Base-by-base conservation (phyloP, 2,888 invertebrate species). In the Synanthedon vespiformis region DNA sequence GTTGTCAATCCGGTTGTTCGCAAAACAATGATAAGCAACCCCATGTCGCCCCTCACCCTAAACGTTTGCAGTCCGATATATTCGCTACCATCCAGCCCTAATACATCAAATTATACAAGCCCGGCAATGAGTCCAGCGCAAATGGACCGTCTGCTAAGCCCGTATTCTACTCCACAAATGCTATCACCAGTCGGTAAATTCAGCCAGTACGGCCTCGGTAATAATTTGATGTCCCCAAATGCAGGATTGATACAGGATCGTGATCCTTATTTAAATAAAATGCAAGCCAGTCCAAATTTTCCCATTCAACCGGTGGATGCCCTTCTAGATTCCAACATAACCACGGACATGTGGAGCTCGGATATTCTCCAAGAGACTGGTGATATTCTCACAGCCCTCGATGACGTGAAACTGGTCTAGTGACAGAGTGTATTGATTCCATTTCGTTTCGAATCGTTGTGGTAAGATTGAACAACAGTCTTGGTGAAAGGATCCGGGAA, bases 211-310 rank as follows among this genome's bases (percentile, higher is more conserved):
- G 81, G 80, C 54, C 78, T 80, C 0, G 68, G 67, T 0, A 75
- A 62, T 53, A 74, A 71, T 53, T 57, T 78, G 3, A 54, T 77
- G 27, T 82, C 85, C 0, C 81, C 84, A 0, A 34, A 5, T 5
- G 63, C 61, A 1, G 70, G 72, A 1, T 63, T 75, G 8, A 63
- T 85, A 40, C 74, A 83, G 49, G 75, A 77, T 6, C 73, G 74
- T 58, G 87, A 87, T 54, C 86, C 87, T 0, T 87, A 84, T 58
- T 58, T 87, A 49, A 80, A 72, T 52, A 85, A 82, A 59, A 83
- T 84, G 82, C 84, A 82, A 56, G 60, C 74, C 1, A 86, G 86
- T 57, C 86, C 86, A 2, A 67, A 64, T 3, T 77, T 74, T 57
- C 57, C 69, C 16, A 65, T 76, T 5, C 77, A 77, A 44, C 62